A percentile compares a stretch with the other conserved stretches of the same genome.
Conservation (phyloP, 2,888 invertebrate species). For the Sarcophaga subvicina region DNA sequence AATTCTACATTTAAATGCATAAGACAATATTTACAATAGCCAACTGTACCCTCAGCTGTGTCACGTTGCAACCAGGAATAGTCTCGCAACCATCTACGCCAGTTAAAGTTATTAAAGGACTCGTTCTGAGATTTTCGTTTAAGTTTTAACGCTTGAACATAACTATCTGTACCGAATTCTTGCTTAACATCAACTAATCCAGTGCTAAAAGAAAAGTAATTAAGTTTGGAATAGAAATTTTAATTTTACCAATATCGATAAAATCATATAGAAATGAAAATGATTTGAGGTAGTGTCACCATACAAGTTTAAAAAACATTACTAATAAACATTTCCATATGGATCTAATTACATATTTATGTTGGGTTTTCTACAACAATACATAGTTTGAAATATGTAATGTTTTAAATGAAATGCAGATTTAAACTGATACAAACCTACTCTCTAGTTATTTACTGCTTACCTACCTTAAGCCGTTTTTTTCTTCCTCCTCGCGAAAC, state of each 20-base stretch:
- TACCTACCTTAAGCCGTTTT: slow-evolving; percentile 68
- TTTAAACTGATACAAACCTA: too few species aligned
- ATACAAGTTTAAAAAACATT: too few species aligned
- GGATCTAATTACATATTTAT: too few species aligned
- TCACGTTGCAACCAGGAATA: slow-evolving; percentile 74
- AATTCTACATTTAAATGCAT: slow-evolving; percentile 76
- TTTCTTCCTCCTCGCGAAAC: slow-evolving; percentile 72
- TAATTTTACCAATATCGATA: too few species aligned
- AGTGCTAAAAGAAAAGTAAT: slow-evolving; percentile 35
- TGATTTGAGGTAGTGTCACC: too few species aligned
- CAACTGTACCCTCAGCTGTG: slow-evolving; percentile 71
- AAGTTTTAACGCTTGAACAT: slow-evolving; percentile 72
- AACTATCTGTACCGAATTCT: slow-evolving; percentile 75
- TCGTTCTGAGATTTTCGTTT: slow-evolving; percentile 73
- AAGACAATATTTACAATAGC: slow-evolving; percentile 75
- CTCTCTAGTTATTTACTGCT: too few species aligned
- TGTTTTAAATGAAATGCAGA: too few species aligned
- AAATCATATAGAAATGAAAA: too few species aligned
- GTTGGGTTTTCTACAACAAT: too few species aligned
- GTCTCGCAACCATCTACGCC: slow-evolving; percentile 74
- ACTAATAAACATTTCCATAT: too few species aligned
- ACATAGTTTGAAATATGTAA: too few species aligned
- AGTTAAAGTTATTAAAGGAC: slow-evolving; percentile 75
- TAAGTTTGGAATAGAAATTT: too few species aligned
- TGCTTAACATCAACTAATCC: slow-evolving; percentile 72